phyloP scores from a whole-genome alignment of 2,888 invertebrate species.

The Rapana venosa region DNA sequence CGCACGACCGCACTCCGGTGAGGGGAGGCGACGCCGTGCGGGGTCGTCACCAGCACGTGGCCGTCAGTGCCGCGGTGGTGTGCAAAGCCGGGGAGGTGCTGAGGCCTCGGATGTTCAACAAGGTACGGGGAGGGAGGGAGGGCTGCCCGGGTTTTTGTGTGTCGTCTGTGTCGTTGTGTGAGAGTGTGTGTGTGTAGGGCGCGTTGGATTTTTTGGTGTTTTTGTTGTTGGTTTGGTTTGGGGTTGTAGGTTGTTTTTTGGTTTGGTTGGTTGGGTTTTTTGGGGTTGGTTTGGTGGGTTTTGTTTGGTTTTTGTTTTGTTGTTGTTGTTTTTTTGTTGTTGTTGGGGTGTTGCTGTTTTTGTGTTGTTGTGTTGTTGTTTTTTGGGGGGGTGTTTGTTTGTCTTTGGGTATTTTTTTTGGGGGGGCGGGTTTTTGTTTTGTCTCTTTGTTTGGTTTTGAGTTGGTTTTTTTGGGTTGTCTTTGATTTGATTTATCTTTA shows the following conservation, averaged over 20 bases:
- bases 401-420: too few species aligned
- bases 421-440: too few species aligned
- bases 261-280: too few species aligned
- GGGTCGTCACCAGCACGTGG: conserved; percentile 11
- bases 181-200: background rate
- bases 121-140: background rate
- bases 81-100: conserved; percentile 48
- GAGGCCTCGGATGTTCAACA: conserved; percentile 55
- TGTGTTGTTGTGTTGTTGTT: too few species aligned
- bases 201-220: background rate
- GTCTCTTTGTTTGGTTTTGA: too few species aligned
- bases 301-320: too few species aligned
- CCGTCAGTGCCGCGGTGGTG: conserved; percentile 25
- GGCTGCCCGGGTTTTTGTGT: background rate
- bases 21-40: conserved; percentile 37
- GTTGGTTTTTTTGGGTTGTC: background rate
- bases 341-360: too few species aligned
- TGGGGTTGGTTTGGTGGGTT: background rate
- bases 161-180: background rate
- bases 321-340: too few species aligned
- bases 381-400: too few species aligned
- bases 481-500: too few species aligned
- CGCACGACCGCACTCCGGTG: conserved; percentile 51
- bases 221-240: background rate
- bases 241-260: background rate